phyloP scores from a whole-genome alignment of 1,140 invertebrate genomes.

The Akabosia matsudoensis region DNA sequence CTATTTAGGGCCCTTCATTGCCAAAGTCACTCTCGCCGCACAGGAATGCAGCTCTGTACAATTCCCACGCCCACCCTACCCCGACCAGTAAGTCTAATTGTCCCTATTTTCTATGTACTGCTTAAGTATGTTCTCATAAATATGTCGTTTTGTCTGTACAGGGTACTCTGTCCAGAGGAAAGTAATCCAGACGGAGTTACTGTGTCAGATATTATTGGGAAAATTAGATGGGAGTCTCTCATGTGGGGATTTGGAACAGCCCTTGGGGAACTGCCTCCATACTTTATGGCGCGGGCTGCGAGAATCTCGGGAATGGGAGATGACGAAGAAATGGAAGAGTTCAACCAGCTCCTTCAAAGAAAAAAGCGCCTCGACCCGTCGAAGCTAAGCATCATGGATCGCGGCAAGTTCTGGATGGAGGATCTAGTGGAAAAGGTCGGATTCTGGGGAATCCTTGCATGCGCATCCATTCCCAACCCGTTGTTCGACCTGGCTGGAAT shows the following conservation, averaged over 20 bases:
- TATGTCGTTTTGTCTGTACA: constrained; percentile 29
- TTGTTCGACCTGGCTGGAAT: constrained; percentile 97
- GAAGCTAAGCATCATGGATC: constrained; percentile 64
- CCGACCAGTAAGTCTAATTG: constrained; percentile 64
- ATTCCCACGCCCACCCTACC: constrained; percentile 90
- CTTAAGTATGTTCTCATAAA: background rate
- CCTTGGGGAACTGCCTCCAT: constrained; percentile 88
- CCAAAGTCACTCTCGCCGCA: constrained; percentile 93
- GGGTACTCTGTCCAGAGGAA: constrained; percentile 52
- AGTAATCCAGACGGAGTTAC: constrained; percentile 49
- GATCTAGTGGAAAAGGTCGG: constrained; percentile 91
- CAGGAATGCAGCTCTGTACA: constrained; percentile 93
- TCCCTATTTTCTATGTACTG: background rate
- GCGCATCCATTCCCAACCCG: constrained; percentile 99
- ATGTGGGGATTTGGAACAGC: constrained; percentile 98
- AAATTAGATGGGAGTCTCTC: constrained; percentile 94
- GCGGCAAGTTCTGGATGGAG: constrained; percentile 81
- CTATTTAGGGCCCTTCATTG: constrained; percentile 90
- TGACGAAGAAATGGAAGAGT: constrained; percentile 72
- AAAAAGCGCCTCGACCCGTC: constrained; percentile 56
- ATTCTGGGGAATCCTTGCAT: constrained; percentile 94
- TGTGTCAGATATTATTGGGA: constrained; percentile 88
- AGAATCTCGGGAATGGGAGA: constrained; percentile 65
- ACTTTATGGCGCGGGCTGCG: constrained; percentile 96
- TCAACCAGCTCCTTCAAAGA: constrained; percentile 66